Base-by-base conservation (phyloP, 2,888 invertebrate species). In the Pardosa pseudoannulata region DNA sequence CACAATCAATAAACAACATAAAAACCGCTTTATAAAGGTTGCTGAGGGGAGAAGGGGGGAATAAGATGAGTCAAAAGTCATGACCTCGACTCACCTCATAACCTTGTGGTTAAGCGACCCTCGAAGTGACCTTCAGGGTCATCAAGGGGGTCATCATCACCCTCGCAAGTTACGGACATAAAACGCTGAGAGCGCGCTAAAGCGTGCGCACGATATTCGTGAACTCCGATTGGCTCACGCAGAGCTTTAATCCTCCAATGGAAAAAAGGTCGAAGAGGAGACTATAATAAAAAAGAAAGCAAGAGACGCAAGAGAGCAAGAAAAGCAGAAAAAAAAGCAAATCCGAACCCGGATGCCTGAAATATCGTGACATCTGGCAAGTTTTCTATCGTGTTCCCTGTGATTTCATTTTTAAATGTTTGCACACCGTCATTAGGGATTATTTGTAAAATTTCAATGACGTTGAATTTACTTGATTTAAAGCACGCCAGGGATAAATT, bases 81-180 rank as follows among this genome's bases (percentile, higher is more conserved):
- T 56, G 56, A 56, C 11, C 56, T 56, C 23, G 7, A 16, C 56
- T 56, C 19, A 23, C 23, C 1, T 56, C 23, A 56, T 56, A 56
- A 56, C 56, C 56, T 56, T 56, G 56, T 56, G 56, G 56, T 23
- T 56, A 56, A 11, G 23, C 23, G 23, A 56, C 7, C 23, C 56
- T 56, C 2, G 1, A 23, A 11, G 16, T 56, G 23, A 56, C 56
- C 56, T 56, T 56, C 23, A 23, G 56, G 56, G 56, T 23, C 23
- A 56, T 56, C 56, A 46, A 3, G 56, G 46, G 46, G 56, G 56
- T 56, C 56, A 56, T 56, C 56, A 56, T 56, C 56, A 56, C 56
- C 56, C 56, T 11, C 56, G 23, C 23, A 56, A 5, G 23, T 56
- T 23, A 23, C 19, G 56, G 46, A 46, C 2, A 6, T 46, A 46